These are phyloP conservation scores for Pachliopta kotzebuea DNA, from an alignment of 2,888 invertebrate species.

Conservation along the genomic window DNA sequence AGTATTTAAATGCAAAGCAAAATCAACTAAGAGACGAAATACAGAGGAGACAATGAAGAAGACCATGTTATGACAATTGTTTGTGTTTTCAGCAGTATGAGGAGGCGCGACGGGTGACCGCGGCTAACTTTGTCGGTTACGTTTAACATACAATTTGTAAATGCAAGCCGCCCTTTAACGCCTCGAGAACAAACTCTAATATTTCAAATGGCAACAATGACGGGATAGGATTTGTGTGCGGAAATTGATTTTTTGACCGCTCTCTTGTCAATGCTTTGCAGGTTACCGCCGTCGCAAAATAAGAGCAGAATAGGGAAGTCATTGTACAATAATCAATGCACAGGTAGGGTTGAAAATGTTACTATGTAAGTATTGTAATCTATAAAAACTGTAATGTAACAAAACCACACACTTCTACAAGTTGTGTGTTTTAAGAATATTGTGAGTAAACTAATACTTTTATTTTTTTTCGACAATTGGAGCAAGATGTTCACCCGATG, in stretches of 20 bases:
- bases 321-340: constrained; percentile 51
- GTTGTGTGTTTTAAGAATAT: background rate
- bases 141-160: constrained; percentile 44
- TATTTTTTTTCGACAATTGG: no score
- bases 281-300: constrained; percentile 59
- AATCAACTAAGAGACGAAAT: constrained; percentile 59
- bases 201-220: constrained; percentile 76
- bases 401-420: no score
- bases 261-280: constrained; percentile 74
- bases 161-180: constrained; percentile 53
- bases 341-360: constrained; percentile 21
- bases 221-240: constrained; percentile 76
- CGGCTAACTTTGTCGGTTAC: constrained; percentile 59
- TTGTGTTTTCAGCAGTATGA: constrained; percentile 71
- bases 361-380: background rate
- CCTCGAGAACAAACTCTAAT: constrained; percentile 57
- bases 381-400: background rate
- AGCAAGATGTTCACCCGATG: no score
- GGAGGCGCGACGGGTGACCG: constrained; percentile 55
- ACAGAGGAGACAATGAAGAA: constrained; percentile 55
- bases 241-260: constrained; percentile 76
- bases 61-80: constrained; percentile 72
- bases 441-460: background rate
- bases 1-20: constrained; percentile 43
- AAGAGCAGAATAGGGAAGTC: constrained; percentile 48